A percentile compares a stretch with the other conserved stretches of the same genome.
phyloP scores from a whole-genome alignment of 2,113 vertebrate species.

The Melanerpes formicivorus region DNA sequence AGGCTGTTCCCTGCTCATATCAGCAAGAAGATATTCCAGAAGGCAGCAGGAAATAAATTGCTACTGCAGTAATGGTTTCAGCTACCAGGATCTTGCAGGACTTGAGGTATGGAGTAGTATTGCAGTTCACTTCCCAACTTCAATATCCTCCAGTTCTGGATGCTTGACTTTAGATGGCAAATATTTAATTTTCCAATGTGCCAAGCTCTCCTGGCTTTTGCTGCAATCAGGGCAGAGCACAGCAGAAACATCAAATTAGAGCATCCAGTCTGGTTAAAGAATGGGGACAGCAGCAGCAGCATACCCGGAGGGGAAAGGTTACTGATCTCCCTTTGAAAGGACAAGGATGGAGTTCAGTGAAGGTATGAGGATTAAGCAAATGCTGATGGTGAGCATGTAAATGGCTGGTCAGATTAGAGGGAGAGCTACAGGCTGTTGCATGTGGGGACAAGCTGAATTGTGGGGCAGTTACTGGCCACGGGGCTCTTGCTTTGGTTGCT shows the following conservation, averaged over 20 bases:
- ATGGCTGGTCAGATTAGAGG: conserved; percentile 47
- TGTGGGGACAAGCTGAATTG: conserved; percentile 29
- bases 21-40: not conserved
- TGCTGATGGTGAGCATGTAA: not conserved
- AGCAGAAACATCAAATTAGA: not conserved
- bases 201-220: not conserved
- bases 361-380: conserved; percentile 64
- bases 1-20: not conserved
- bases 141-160: not conserved
- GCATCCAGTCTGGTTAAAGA: not conserved
- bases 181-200: not conserved
- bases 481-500: not conserved
- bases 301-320: conserved; percentile 17
- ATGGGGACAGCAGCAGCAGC: not conserved
- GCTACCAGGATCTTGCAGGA: not conserved
- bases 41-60: not conserved
- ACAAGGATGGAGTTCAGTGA: not conserved
- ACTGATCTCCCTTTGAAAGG: conserved; percentile 36
- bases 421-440: not conserved
- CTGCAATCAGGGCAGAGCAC: not conserved
- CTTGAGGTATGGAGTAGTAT: not conserved
- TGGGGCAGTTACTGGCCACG: not conserved
- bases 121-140: not conserved
- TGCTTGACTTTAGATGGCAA: not conserved
- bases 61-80: not conserved